Conservation (phyloP, 2,797 vertebrate genomes). For the Rachycentron canadum region DNA sequence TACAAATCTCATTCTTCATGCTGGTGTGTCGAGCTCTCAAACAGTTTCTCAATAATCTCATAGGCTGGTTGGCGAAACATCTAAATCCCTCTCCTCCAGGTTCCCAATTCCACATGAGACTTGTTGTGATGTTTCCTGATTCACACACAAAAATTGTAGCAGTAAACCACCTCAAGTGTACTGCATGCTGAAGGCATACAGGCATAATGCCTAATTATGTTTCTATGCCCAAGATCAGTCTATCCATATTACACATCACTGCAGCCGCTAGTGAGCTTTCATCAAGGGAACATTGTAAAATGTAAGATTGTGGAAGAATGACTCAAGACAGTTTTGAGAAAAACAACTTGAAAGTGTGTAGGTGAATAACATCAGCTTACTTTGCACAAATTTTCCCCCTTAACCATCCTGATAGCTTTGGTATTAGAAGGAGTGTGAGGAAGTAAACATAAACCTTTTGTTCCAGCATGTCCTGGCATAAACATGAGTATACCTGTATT, state of each 20-base stretch:
- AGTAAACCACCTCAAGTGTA: slow-evolving; percentile 40
- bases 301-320: slow-evolving; percentile 11
- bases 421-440: not conserved
- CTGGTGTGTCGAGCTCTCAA: slow-evolving; percentile 66
- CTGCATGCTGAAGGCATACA: slow-evolving; percentile 23
- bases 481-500: slow-evolving; percentile 12
- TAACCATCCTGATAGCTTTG: slow-evolving; percentile 16
- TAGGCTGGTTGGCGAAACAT: slow-evolving; percentile 58
- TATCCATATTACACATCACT: slow-evolving; percentile 36
- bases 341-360: slow-evolving; percentile 1
- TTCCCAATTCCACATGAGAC: slow-evolving; percentile 58
- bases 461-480: slow-evolving; percentile 10
- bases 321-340: slow-evolving; percentile 1
- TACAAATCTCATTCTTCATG: slow-evolving; percentile 78
- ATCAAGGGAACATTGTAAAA: slow-evolving; percentile 12
- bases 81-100: slow-evolving; percentile 74
- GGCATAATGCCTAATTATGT: slow-evolving; percentile 34
- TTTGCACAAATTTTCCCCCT: slow-evolving; percentile 30
- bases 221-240: slow-evolving; percentile 33
- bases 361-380: slow-evolving; percentile 17
- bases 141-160: slow-evolving; percentile 32
- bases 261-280: slow-evolving; percentile 17
- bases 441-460: slow-evolving; percentile 28
- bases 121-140: slow-evolving; percentile 55
- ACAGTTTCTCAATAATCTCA: slow-evolving; percentile 73